These are phyloP conservation scores for Oreochromis tanganicae DNA, from an alignment of 2,113 vertebrate species.

Conservation along the genomic window DNA sequence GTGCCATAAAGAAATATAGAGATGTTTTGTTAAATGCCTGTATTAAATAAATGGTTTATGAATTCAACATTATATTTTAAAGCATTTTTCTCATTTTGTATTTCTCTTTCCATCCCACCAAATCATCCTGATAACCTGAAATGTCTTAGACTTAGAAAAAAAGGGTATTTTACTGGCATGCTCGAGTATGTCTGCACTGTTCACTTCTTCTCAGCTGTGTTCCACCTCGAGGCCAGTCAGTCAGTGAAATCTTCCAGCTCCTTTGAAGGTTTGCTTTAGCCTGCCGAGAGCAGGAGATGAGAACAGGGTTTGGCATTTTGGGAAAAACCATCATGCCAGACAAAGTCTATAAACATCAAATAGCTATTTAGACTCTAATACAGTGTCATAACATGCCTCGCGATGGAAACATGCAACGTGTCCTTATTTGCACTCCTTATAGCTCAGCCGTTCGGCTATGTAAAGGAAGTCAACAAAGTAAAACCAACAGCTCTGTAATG, in stretches of 20 bases:
- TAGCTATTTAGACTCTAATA: background rate
- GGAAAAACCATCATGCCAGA: background rate
- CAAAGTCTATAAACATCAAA: conserved; percentile 12
- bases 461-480: background rate
- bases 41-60: background rate
- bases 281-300: background rate
- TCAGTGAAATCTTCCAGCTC: background rate
- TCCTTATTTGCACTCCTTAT: background rate
- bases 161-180: background rate
- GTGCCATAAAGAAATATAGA: background rate
- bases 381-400: background rate
- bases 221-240: conserved; percentile 17
- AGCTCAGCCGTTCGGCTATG: background rate
- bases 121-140: background rate
- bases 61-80: background rate
- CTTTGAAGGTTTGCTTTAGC: conserved; percentile 28
- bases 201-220: background rate
- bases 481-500: background rate
- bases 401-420: background rate
- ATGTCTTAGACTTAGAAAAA: background rate
- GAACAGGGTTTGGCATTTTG: conserved; percentile 8
- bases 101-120: background rate
- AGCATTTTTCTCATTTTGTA: background rate
- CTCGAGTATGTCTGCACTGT: background rate
- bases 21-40: background rate